These are phyloP conservation scores for fruit fly (Drosophila melanogaster) DNA, from an alignment of 1,140 invertebrate genomes.

Conservation along the genomic window Release_6_plus_ISO1_MT NT_033779.5:2781001-2781500, in stretches of 20 bases:
- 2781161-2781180: constrained; percentile 66
- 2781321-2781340: constrained; percentile 17
- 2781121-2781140: constrained; percentile 58
- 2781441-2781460: constrained; percentile 60
- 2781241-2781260: constrained; percentile 70
- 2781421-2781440: constrained; percentile 63
- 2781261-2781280: constrained; percentile 21
- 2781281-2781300: background rate
- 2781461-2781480: constrained; percentile 71
- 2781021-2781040: constrained; percentile 44
- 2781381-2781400: constrained; percentile 28
- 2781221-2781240: constrained; percentile 68
- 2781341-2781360: constrained; percentile 32
- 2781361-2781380: constrained; percentile 32
- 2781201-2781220: constrained; percentile 75
- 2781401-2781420: constrained; percentile 54
- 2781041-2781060: constrained; percentile 21
- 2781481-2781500: constrained; percentile 76
- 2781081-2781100: constrained; percentile 68
- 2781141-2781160: constrained; percentile 65
- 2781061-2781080: constrained; percentile 28
- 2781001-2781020: constrained; percentile 79
- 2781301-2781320: constrained; percentile 6
- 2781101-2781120: constrained; percentile 69
- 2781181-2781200: constrained; percentile 84